Percentiles rank a stretch among this genome's conserved stretches.
Conservation (phyloP, 1,140 invertebrate species). For the Papilio dardanus region DNA sequence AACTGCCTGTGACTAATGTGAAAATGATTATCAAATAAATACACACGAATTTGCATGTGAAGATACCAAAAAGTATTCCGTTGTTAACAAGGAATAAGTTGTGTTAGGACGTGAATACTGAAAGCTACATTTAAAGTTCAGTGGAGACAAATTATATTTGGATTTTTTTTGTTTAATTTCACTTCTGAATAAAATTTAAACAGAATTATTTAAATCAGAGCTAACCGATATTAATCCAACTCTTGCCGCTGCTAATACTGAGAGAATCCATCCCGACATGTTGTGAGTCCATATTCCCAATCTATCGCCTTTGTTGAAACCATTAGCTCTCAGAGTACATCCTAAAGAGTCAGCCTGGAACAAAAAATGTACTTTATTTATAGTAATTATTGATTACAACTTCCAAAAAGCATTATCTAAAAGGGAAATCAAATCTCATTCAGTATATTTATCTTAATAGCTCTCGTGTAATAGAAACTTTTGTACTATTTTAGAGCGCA, state of each 20-base stretch:
- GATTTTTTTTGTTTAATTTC: too few species aligned
- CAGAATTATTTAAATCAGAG: too few species aligned
- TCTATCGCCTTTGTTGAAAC: constrained; percentile 91
- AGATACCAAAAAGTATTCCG: not conserved
- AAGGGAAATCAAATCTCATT: too few species aligned
- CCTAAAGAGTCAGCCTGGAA: constrained; percentile 90
- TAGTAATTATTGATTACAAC: not conserved
- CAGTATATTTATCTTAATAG: too few species aligned
- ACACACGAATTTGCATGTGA: not conserved
- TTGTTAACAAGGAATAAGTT: constrained; percentile 12
- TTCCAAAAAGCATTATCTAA: not conserved
- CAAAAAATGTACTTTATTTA: constrained; percentile 12
- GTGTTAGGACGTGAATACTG: not conserved
- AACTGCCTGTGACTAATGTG: not conserved
- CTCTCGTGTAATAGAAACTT: too few species aligned
- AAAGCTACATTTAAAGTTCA: not conserved
- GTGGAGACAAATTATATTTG: not conserved
- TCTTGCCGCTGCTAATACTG: constrained; percentile 89
- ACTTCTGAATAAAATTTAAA: too few species aligned
- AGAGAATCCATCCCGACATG: constrained; percentile 90
- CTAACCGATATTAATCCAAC: constrained; percentile 92
- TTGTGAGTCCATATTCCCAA: constrained; percentile 96
- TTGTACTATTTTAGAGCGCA: too few species aligned
- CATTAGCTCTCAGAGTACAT: constrained; percentile 89
- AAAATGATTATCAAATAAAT: not conserved